Base-by-base conservation (phyloP, 1,140 invertebrate genomes). In the Rhysida immarginata region DNA sequence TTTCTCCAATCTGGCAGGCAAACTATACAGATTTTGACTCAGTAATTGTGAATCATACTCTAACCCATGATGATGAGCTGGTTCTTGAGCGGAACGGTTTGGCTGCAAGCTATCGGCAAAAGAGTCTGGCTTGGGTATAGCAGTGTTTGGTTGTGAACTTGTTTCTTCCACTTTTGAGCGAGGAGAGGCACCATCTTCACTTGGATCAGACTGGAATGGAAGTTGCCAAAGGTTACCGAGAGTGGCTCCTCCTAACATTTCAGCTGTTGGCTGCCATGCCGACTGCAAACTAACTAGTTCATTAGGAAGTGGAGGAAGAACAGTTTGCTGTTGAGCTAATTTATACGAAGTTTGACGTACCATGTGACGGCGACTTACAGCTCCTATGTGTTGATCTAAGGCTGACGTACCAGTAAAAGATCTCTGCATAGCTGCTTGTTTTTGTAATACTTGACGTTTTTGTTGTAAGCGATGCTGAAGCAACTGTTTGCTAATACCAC, bases 331-430 rank as follows among this genome's bases (percentile, higher is more conserved):
- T 65, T 84, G 82, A 27, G 83, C 82, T 55, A 84, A 64, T 65
- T 85, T 85, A 66, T 86, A 86, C 44, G 83, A 85, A 53, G 82
- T 80, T 62, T 87, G 84, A 1, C 84, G 68, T 18, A 85, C 73
- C 74, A 87, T 82, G 59, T 83, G 82, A 48, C 81, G 72, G 21
- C 82, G 70, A 53, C 76, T 74, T 5, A 80, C 65, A 11, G 49
- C 58, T 55, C 58, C 44, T 57, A 29, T 16, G 42, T 14, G 53
- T 41, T 13, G 20, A 23, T 20, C 52, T 26, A 25, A 23, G 14
- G 23, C 46, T 21, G 24, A 1, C 21, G 13, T 14, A 20, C 1
- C 55, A 27, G 46, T 52, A 20, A 35, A 25, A 46, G 68, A 66
- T 44, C 68, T 71, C 65, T 78, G 69, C 18, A 84, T 76, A 0